These are phyloP conservation scores for Tribolium castaneum DNA, from an alignment of 1,140 invertebrate species.

Conservation along the genomic window DNA sequence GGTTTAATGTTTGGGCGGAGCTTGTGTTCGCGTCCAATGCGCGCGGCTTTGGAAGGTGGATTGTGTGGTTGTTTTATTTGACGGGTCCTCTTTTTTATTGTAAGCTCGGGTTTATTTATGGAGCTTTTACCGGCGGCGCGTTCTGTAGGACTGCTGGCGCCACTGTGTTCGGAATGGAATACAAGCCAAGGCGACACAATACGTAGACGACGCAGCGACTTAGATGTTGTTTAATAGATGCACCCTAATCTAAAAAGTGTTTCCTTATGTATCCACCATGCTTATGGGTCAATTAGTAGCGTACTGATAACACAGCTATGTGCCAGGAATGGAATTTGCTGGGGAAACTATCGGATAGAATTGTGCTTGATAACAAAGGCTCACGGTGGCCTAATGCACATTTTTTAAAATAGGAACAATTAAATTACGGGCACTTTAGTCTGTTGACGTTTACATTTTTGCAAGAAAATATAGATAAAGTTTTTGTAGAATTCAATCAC, in stretches of 20 bases:
- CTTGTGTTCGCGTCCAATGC: slow-evolving; percentile 41
- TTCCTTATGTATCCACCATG: slow-evolving; percentile 46
- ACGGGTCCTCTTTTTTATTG: slow-evolving; percentile 55
- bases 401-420: no score
- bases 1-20: slow-evolving; percentile 22
- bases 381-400: not conserved
- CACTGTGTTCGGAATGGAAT: slow-evolving; percentile 35
- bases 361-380: not conserved
- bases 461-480: no score
- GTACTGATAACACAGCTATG: slow-evolving; percentile 29
- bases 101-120: slow-evolving; percentile 58
- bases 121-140: slow-evolving; percentile 56
- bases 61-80: slow-evolving; percentile 53
- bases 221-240: slow-evolving; percentile 43
- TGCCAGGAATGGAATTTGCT: slow-evolving; percentile 2
- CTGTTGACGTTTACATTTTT: no score
- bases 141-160: slow-evolving; percentile 56
- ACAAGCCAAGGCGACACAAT: slow-evolving; percentile 12
- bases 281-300: slow-evolving; percentile 52
- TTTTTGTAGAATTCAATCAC: no score
- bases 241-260: slow-evolving; percentile 47
- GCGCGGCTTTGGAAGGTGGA: slow-evolving; percentile 47
- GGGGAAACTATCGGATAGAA: not conserved
- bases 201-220: slow-evolving; percentile 25
- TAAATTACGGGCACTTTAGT: no score